These are phyloP conservation scores for Prionailurus viverrinus DNA, from an alignment of 2,113 vertebrate species.

Conservation along the genomic window DNA sequence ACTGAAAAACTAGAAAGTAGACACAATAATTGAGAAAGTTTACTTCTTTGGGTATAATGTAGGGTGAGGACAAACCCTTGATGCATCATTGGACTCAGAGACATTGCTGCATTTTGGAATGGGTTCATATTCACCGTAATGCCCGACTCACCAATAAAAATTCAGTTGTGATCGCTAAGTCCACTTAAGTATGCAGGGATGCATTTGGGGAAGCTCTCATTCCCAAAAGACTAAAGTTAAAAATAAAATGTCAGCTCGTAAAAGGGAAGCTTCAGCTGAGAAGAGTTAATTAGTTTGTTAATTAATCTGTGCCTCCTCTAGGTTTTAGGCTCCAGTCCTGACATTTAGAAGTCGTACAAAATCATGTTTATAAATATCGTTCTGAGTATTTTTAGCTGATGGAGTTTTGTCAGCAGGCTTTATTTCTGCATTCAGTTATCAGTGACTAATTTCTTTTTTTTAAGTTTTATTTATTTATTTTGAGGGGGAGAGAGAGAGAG, in stretches of 20 bases:
- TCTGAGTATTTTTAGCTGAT: background rate
- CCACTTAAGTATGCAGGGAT: background rate
- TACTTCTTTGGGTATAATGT: background rate
- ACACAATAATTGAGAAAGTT: background rate
- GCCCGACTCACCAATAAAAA: background rate
- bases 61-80: background rate
- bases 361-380: background rate
- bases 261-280: background rate
- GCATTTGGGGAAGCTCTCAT: background rate
- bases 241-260: background rate
- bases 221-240: background rate
- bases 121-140: background rate
- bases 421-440: background rate
- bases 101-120: background rate
- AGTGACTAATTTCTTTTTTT: background rate
- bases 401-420: background rate
- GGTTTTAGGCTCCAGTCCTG: background rate
- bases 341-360: background rate
- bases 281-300: background rate
- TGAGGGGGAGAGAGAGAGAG: too few species aligned
- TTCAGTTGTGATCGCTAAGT: background rate
- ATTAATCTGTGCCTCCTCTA: background rate
- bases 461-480: too few species aligned
- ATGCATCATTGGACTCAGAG: rapidly evolving
- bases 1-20: background rate